Percentiles rank a stretch among this genome's conserved stretches.
phyloP scores from a whole-genome alignment of 2,888 invertebrate species.

The Teleogryllus oceanicus region DNA sequence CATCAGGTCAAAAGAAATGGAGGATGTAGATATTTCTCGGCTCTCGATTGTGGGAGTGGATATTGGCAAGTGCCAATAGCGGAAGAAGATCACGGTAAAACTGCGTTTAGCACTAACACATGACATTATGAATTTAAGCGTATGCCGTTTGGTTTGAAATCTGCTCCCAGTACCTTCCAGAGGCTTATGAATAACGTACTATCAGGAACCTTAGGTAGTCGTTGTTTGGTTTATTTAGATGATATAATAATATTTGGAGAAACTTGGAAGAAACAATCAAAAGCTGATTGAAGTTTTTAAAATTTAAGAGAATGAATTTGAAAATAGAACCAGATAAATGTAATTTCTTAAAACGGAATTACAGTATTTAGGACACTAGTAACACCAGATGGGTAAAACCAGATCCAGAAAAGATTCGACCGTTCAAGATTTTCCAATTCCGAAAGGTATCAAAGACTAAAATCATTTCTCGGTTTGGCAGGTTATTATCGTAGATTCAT shows the following conservation, averaged over 20 bases:
- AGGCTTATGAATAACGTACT: constrained; percentile 42
- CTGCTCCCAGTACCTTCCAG: constrained; percentile 44
- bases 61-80: constrained; percentile 43
- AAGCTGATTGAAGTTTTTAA: background rate
- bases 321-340: background rate
- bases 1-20: constrained; percentile 39
- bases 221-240: background rate
- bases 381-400: background rate
- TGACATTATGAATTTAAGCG: constrained; percentile 43
- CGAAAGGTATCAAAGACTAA: background rate
- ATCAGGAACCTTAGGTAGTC: constrained; percentile 36
- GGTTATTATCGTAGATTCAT: background rate
- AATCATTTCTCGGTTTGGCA: background rate
- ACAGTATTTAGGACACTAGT: background rate
- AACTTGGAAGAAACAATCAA: background rate
- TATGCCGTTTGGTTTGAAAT: constrained; percentile 43
- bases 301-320: background rate
- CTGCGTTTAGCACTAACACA: constrained; percentile 41
- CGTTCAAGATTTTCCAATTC: background rate
- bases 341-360: background rate
- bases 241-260: background rate
- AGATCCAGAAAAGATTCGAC: background rate
- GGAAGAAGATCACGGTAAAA: constrained; percentile 39
- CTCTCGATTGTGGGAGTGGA: constrained; percentile 42
- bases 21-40: constrained; percentile 42